phyloP scores from a whole-genome alignment of 2,797 vertebrate species.

The Helicolenus hilgendorfi region DNA sequence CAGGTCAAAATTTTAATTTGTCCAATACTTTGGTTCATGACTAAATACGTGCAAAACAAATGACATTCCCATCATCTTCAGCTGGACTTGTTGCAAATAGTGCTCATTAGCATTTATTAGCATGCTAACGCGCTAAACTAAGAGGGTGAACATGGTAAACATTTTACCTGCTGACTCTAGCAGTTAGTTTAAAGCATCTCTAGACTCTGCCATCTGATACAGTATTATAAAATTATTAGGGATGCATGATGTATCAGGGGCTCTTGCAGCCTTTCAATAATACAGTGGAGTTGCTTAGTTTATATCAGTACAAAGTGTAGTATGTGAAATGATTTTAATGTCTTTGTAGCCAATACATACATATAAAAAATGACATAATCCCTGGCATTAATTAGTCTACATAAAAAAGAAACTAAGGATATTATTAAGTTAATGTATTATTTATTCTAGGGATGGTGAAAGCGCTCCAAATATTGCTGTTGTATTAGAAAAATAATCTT shows the following conservation, averaged over 20 bases:
- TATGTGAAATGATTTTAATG: background rate
- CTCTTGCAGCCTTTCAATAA: background rate
- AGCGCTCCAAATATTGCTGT: background rate
- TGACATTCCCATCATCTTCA: background rate
- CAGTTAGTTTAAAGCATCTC: background rate
- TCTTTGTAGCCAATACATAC: background rate
- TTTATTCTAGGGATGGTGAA: background rate
- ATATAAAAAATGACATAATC: background rate
- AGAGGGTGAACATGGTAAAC: background rate
- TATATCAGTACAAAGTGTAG: background rate
- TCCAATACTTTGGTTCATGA: background rate
- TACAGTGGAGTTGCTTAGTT: background rate
- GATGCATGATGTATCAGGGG: background rate
- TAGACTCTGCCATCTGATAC: background rate
- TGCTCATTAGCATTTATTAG: background rate
- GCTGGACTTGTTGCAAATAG: background rate
- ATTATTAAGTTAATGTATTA: background rate
- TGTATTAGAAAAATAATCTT: background rate
- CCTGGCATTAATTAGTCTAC: background rate
- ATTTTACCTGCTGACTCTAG: background rate
- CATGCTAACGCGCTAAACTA: background rate
- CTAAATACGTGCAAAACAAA: background rate
- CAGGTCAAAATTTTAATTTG: background rate
- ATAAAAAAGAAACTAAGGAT: background rate
- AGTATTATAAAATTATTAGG: background rate